phyloP scores from a whole-genome alignment of 2,888 invertebrate species.

The Ochropleura plecta region DNA sequence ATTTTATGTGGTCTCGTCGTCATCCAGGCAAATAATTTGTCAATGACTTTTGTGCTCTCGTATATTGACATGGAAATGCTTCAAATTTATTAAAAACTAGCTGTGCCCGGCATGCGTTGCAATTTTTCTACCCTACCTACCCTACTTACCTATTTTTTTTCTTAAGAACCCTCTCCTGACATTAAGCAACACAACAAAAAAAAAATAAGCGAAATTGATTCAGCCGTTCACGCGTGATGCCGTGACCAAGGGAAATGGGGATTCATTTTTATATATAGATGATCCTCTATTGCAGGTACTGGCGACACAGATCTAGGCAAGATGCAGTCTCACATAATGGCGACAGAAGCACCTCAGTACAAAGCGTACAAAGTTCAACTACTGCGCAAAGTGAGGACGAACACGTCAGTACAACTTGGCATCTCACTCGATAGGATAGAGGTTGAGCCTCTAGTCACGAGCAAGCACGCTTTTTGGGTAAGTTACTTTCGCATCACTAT shows the following conservation, averaged over 20 bases:
- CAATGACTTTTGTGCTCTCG: no score
- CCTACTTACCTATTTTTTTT: no score
- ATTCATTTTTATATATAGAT: not conserved
- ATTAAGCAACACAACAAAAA: no score
- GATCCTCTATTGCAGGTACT: constrained; percentile 54
- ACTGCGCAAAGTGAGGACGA: constrained; percentile 95
- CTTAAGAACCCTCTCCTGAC: no score
- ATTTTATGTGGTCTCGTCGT: not conserved
- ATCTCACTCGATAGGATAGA: constrained; percentile 97
- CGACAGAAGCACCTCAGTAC: constrained; percentile 96
- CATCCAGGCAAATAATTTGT: not conserved
- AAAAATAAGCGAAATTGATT: no score
- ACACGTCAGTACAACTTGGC: constrained; percentile 96
- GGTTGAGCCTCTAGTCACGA: constrained; percentile 95
- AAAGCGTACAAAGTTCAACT: constrained; percentile 95
- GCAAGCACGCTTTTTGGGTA: constrained; percentile 92
- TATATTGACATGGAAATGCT: no score
- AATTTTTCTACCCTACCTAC: no score
- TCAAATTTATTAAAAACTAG: no score
- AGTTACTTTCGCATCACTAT: constrained; percentile 44
- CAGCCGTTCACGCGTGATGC: no score
- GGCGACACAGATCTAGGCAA: constrained; percentile 90
- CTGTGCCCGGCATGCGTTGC: no score
- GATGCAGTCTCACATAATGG: constrained; percentile 94
- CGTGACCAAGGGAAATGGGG: not conserved